phyloP scores from a whole-genome alignment of 2,797 vertebrate genomes.

The Sciurus carolinensis region DNA sequence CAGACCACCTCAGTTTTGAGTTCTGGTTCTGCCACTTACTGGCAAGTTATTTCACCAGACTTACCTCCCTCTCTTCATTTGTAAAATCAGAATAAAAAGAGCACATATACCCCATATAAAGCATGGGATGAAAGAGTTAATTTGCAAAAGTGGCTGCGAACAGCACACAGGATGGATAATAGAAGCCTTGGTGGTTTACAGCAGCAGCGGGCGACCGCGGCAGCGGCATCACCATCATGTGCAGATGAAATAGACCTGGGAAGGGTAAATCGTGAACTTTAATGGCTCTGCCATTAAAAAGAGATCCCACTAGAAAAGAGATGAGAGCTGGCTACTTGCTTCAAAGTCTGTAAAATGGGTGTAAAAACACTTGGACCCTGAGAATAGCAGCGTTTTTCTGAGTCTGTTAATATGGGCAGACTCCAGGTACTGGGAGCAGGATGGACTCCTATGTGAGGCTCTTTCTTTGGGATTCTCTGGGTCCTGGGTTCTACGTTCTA shows the following conservation, averaged over 20 bases:
- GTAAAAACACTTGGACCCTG: not conserved
- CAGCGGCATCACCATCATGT: not conserved
- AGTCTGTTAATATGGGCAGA: not conserved
- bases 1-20: not conserved
- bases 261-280: not conserved
- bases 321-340: not conserved
- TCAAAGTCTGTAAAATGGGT: not conserved
- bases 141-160: not conserved
- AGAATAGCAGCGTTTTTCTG: not conserved
- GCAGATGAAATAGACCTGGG: not conserved
- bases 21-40: not conserved
- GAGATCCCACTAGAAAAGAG: not conserved
- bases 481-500: not conserved
- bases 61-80: not conserved
- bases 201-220: no score
- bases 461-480: not conserved
- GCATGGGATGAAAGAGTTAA: not conserved
- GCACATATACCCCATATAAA: no score
- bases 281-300: not conserved
- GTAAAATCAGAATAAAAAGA: conserved; percentile 45
- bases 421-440: not conserved
- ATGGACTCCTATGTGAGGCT: not conserved
- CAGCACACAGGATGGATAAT: not conserved
- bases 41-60: not conserved
- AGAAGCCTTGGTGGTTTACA: not conserved